Base-by-base conservation (phyloP, 2,888 invertebrate species). In the Petrolisthes manimaculis region DNA sequence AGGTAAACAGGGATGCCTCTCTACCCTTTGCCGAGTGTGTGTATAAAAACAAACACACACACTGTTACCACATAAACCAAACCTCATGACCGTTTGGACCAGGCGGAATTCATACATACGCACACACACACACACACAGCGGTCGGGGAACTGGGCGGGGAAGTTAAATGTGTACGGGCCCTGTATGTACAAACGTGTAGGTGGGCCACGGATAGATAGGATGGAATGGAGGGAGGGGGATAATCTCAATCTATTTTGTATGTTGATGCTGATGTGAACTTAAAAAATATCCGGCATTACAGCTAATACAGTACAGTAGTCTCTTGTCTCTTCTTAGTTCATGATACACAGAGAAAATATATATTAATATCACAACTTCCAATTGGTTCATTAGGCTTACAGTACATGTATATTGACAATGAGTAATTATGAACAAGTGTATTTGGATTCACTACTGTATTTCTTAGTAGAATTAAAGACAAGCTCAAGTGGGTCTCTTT, bases 281-380 rank as follows among this genome's bases (percentile, higher is more conserved):
- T 81, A 84, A 84, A 79, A 88, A 75, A 88, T 88, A 81, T 84
- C 84, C 84, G 82, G 88, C 88, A 88, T 84, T 84, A 88, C 88
- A 88, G 84, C 88, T 88, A 88, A 74, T 74, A n/a, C n/a, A n/a
- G n/a, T 83, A 37, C 37, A 37, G 37, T 37, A 37, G 37, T 37
- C 37, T 37, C 37, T 37, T 37, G 37, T 37, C 37, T 37, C 37
- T 37, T 37, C 37, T 37, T 37, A 37, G 37, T 37, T 37, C 1
- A 37, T 37, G 37, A 2, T 37, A 87, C 78, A 80, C 71, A 80
- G 67, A 67, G 67, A 79, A 55, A 79, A 79, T 55, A 79, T 79
- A 37, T 37, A 37, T 37, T 1, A 37, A 37, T 37, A 37, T 37
- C 37, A 37, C 37, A 37, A 0, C 37, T 37, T 37, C 37, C 37